Conservation (phyloP, 2,113 vertebrate species). For the Cranoglanis bouderius region DNA sequence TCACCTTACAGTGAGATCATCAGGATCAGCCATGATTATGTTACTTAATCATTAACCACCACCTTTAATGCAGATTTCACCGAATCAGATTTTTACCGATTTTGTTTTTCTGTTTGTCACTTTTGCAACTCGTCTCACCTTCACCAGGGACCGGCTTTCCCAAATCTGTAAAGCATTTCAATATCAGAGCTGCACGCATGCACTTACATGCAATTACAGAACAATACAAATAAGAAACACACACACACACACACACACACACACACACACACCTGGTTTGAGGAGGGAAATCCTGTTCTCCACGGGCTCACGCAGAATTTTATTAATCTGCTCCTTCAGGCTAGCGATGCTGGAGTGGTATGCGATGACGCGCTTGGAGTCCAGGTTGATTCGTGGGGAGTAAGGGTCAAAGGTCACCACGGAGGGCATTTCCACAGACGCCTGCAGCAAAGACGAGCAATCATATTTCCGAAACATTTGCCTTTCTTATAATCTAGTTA, state of each 20-base stretch:
- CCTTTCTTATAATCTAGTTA: background rate
- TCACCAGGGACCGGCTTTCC: background rate
- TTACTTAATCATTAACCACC: background rate
- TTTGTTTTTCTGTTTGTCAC: constrained; percentile 2
- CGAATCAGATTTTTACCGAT: background rate
- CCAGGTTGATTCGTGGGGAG: constrained; percentile 64
- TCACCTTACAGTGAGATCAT: background rate
- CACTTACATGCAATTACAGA: background rate
- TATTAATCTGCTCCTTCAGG: constrained; percentile 62
- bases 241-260: background rate
- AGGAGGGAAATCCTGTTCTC: constrained; percentile 57
- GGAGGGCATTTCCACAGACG: constrained; percentile 63
- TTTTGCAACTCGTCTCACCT: constrained; percentile 10
- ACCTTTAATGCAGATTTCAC: background rate
- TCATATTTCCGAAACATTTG: background rate
- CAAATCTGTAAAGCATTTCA: constrained; percentile 43
- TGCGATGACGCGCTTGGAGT: constrained; percentile 62
- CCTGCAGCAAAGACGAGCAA: constrained; percentile 52
- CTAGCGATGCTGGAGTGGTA: constrained; percentile 47
- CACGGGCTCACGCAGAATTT: constrained; percentile 60
- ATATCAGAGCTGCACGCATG: background rate
- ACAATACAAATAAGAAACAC: background rate
- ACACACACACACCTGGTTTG: constrained; percentile 56
- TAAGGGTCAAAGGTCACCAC: constrained; percentile 63
- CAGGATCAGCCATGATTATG: background rate